Conservation (phyloP, 2,888 invertebrate genomes). For the Dione vanillae region DNA sequence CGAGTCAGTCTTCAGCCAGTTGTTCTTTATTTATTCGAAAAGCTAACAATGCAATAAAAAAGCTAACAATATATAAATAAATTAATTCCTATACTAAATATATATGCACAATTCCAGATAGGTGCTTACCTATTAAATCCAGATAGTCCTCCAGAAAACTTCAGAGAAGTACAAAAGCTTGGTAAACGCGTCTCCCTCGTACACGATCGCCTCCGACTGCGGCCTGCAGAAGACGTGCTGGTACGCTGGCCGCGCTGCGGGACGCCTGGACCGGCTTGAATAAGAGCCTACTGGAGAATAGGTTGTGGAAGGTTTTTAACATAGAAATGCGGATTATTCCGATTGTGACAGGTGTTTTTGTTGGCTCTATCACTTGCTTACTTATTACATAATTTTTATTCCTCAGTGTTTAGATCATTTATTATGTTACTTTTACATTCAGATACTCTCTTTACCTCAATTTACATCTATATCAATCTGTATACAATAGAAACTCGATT, state of each 20-base stretch:
- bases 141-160: conserved; percentile 69
- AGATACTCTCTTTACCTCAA: no score
- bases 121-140: conserved; percentile 73
- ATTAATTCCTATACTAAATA: no score
- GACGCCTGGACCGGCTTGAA: conserved; percentile 55
- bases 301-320: conserved; percentile 72
- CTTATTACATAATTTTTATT: no score
- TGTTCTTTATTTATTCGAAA: no score
- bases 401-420: no score
- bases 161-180: conserved; percentile 64
- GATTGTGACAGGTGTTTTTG: conserved; percentile 69
- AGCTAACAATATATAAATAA: no score
- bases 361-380: no score
- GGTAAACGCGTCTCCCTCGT: conserved; percentile 56
- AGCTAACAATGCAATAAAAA: no score
- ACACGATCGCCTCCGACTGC: conserved; percentile 64
- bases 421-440: no score
- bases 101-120: conserved; percentile 64
- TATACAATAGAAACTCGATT: no score
- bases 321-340: conserved; percentile 77
- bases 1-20: no score
- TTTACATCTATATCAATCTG: no score
- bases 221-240: conserved; percentile 64
- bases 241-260: conserved; percentile 59
- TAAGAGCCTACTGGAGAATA: conserved; percentile 55